phyloP scores from a whole-genome alignment of 1,140 invertebrate genomes.

The Dufourea novaeangliae region DNA sequence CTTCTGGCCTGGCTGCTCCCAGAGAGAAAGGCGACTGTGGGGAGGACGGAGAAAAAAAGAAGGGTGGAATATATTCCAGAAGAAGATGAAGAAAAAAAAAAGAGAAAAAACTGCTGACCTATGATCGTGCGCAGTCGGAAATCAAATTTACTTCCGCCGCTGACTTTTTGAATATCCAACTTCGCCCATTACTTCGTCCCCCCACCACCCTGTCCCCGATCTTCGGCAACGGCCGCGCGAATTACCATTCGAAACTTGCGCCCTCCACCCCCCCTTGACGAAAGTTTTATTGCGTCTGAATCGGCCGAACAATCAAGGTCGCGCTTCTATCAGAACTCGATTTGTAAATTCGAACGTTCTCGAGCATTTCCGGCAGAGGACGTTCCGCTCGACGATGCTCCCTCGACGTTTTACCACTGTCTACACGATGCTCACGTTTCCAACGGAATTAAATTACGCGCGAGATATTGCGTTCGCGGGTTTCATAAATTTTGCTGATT shows the following conservation, averaged over 20 bases:
- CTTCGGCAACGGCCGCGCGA: background rate
- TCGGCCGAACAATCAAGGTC: slow-evolving; percentile 30
- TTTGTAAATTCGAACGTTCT: slow-evolving; percentile 10
- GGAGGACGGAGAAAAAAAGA: background rate
- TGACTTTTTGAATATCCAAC: slow-evolving; percentile 54
- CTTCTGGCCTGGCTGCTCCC: slow-evolving; percentile 62
- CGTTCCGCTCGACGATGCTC: no score
- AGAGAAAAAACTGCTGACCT: slow-evolving; percentile 62
- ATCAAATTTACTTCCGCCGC: slow-evolving; percentile 55
- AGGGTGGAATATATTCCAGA: background rate
- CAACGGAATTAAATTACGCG: background rate
- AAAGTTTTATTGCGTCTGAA: slow-evolving; percentile 36
- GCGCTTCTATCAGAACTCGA: slow-evolving; percentile 5
- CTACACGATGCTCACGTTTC: background rate
- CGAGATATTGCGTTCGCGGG: background rate
- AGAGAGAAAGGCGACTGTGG: slow-evolving; percentile 19
- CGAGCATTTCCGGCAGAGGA: no score
- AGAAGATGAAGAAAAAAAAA: background rate
- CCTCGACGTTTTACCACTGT: no score
- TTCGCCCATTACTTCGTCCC: slow-evolving; percentile 9
- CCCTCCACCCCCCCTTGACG: background rate
- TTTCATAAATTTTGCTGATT: slow-evolving; percentile 42
- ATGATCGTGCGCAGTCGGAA: slow-evolving; percentile 43
- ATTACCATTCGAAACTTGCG: background rate
- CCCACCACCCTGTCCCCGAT: slow-evolving; percentile 7